phyloP scores from a whole-genome alignment of 2,888 invertebrate species.

The Hirtodrosophila histrioides region DNA sequence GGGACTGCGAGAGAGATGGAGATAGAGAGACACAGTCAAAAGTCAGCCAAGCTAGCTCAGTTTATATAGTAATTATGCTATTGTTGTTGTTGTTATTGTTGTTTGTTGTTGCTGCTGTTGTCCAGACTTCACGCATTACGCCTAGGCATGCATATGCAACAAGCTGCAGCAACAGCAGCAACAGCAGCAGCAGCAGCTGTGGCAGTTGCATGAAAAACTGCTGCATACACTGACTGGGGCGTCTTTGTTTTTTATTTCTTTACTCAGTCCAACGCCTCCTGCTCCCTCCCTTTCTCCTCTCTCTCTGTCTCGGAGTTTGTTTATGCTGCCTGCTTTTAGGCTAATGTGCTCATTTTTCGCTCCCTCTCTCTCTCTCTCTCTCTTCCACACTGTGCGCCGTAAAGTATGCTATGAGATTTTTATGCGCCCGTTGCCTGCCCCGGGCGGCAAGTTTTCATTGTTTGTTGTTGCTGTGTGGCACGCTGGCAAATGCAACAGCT shows the following conservation, averaged over 20 bases:
- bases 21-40: slow-evolving; percentile 31
- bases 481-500: slow-evolving; percentile 67
- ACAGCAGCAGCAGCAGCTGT: slow-evolving; percentile 21
- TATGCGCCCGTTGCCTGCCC: slow-evolving; percentile 38
- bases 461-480: slow-evolving; percentile 49
- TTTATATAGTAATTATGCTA: slow-evolving; percentile 62
- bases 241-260: slow-evolving; percentile 45
- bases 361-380: slow-evolving; percentile 18
- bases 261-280: slow-evolving; percentile 50
- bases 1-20: neutral
- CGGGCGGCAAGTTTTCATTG: slow-evolving; percentile 51
- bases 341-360: slow-evolving; percentile 70
- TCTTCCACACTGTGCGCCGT: slow-evolving; percentile 11
- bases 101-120: slow-evolving; percentile 19
- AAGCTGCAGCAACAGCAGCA: slow-evolving; percentile 43
- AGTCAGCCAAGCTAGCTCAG: slow-evolving; percentile 50
- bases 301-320: slow-evolving; percentile 26
- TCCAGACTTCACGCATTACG: slow-evolving; percentile 61
- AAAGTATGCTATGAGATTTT: slow-evolving; percentile 58
- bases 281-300: slow-evolving; percentile 1
- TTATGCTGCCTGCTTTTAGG: slow-evolving; percentile 64
- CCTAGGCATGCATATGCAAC: slow-evolving; percentile 65
- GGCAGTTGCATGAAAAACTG: slow-evolving; percentile 42
- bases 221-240: slow-evolving; percentile 35
- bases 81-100: slow-evolving; percentile 33